Conservation (phyloP, 1,140 invertebrate species). For the Drosophila auraria region DNA sequence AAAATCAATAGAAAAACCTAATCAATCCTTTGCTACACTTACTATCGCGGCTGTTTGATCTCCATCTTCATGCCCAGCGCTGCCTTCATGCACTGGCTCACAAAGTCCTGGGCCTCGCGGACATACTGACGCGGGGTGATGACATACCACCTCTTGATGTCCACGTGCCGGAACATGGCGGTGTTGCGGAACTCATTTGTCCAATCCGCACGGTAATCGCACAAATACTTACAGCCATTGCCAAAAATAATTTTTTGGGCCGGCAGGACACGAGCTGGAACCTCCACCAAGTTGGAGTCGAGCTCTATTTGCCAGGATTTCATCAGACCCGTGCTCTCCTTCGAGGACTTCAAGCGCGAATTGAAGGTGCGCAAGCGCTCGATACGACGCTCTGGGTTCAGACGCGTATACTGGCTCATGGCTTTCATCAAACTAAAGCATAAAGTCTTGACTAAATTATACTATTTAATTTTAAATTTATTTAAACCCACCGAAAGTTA, state of each 20-base stretch:
- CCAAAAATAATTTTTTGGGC: constrained; percentile 84
- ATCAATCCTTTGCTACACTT: constrained; percentile 42
- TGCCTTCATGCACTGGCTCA: constrained; percentile 85
- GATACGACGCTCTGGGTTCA: constrained; percentile 87
- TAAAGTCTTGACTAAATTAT: too few species aligned
- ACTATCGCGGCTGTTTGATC: constrained; percentile 80
- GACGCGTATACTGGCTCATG: constrained; percentile 88
- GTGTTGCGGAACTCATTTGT: constrained; percentile 83
- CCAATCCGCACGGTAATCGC: constrained; percentile 86
- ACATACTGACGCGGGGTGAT: constrained; percentile 85
- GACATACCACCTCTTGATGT: constrained; percentile 86
- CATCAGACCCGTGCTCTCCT: constrained; percentile 86
- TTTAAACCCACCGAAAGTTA: constrained; percentile 83
- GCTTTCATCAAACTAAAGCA: constrained; percentile 87
- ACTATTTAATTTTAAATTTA: too few species aligned
- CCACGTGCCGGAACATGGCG: constrained; percentile 77
- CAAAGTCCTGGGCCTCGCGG: constrained; percentile 86
- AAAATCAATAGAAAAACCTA: constrained; percentile 53
- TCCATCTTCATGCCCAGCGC: constrained; percentile 86
- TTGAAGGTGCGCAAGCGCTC: constrained; percentile 88
- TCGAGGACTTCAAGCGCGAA: constrained; percentile 85
- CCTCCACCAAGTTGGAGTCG: constrained; percentile 86
- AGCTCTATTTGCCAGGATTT: constrained; percentile 88
- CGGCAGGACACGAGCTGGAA: constrained; percentile 87
- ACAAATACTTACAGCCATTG: constrained; percentile 8